Base-by-base conservation (phyloP, 2,797 vertebrate species). In the Gallinago nigripennis region DNA sequence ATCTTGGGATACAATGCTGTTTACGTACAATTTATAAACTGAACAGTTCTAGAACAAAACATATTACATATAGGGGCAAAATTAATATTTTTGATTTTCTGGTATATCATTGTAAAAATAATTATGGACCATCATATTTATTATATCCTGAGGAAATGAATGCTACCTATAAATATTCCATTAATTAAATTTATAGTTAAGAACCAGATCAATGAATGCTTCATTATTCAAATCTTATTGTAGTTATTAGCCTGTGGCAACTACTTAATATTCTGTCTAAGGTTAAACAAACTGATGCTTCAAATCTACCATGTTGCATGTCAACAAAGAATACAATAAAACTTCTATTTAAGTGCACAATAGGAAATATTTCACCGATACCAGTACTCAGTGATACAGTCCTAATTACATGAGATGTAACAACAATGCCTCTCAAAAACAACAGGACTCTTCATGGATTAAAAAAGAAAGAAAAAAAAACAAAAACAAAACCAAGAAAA, bases 181-280 rank as follows among this genome's bases (percentile, higher is more conserved):
- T 41, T 77, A 79, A 93, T 77, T 73, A 82, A n/a, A 72, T 88
- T 88, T 75, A 58, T 16, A 75, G 25, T 87, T 90, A 90, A 91
- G 58, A 92, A 41, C 8, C n/a, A 90, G 48, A 90, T 50, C 31
- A 93, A 91, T 50, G 9, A 50, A 54, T 35, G 46, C 3, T 72
- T 82, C n/a, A 65, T 86, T 87, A 72, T 66, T 82, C 46, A 88
- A 60, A 76, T 56, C 14, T 83, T 76, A 51, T 8, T 82, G 56
- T 15, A 57, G 35, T 68, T 82, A 81, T 79, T 86, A 70, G 77
- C 76, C 57, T 46, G 6, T 12, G 31, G 83, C 14, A 50, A 56
- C 82, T 66, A 69, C 17, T 87, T 85, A 86, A 56, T 70, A 73
- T 37, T 78, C 43, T 50, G 9, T 33, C 61, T 79, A 60, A 79